Percentiles rank a stretch among this genome's conserved stretches.
These are phyloP conservation scores for Bolborhynchus lineola DNA, from an alignment of 2,113 vertebrate genomes.

Conservation along the genomic window DNA sequence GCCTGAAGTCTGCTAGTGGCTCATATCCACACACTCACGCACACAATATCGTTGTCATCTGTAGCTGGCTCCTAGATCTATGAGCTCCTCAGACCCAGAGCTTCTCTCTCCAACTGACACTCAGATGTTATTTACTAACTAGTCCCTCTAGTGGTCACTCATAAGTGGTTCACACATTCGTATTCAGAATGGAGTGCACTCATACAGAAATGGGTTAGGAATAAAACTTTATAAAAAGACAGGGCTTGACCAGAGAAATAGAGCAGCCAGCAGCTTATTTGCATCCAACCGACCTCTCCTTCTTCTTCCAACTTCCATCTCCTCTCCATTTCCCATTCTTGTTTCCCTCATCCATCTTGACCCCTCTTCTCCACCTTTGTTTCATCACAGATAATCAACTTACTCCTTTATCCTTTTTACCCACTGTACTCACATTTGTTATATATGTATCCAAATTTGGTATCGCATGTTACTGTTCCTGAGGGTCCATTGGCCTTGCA, in stretches of 20 bases:
- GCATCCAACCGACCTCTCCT: not conserved
- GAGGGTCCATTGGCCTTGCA: not conserved
- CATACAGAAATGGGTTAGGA: not conserved
- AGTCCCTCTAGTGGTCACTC: not conserved
- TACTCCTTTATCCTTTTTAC: not conserved
- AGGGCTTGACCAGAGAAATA: not conserved
- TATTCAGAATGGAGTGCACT: not conserved
- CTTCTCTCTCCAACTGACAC: not conserved
- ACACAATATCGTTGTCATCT: not conserved
- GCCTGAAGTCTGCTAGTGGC: accelerated
- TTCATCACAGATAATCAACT: not conserved
- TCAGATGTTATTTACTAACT: not conserved
- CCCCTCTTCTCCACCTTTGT: not conserved
- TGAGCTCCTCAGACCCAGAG: not conserved
- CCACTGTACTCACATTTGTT: not conserved
- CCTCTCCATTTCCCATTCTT: not conserved
- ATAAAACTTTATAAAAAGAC: not conserved
- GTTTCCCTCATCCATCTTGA: not conserved
- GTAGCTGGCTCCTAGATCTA: not conserved
- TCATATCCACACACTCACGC: not conserved
- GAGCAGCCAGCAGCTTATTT: not conserved
- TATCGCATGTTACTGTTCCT: not conserved
- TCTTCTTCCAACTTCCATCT: not conserved
- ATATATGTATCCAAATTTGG: not conserved
- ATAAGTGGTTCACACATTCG: not conserved